Evolutionary conservation across 2,797 vertebrate genomes (phyloP).

Genomic region (Argya squamiceps): DNA sequence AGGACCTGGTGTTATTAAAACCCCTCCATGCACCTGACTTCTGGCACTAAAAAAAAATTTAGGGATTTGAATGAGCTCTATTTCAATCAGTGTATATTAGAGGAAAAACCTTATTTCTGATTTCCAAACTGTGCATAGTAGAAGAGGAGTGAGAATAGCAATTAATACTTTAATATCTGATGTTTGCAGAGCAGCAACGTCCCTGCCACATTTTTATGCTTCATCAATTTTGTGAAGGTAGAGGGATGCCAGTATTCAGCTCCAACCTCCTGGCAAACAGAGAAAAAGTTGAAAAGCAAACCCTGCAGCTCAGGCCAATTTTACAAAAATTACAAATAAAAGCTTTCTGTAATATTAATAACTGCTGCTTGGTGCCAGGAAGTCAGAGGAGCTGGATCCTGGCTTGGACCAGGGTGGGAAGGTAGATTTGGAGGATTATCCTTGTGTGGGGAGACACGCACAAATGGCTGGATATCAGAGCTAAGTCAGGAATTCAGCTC

Average conservation of each 20-base stretch:
- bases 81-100: background rate
- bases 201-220: background rate
- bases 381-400: background rate
- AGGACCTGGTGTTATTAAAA: background rate
- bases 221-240: background rate
- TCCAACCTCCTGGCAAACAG: background rate
- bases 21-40: background rate
- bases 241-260: background rate
- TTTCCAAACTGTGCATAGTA: background rate
- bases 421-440: background rate
- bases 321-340: slow-evolving; percentile 1
- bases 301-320: background rate
- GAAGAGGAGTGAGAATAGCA: background rate
- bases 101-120: background rate
- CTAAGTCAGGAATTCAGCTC: background rate
- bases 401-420: background rate
- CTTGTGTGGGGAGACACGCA: background rate
- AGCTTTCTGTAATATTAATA: background rate
- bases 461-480: background rate
- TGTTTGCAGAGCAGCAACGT: background rate
- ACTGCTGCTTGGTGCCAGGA: background rate
- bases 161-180: background rate
- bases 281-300: background rate
- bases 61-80: background rate
- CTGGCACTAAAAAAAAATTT: background rate